These are phyloP conservation scores for Chaetura pelagica DNA, from an alignment of 2,113 vertebrate species.

Conservation along the genomic window DNA sequence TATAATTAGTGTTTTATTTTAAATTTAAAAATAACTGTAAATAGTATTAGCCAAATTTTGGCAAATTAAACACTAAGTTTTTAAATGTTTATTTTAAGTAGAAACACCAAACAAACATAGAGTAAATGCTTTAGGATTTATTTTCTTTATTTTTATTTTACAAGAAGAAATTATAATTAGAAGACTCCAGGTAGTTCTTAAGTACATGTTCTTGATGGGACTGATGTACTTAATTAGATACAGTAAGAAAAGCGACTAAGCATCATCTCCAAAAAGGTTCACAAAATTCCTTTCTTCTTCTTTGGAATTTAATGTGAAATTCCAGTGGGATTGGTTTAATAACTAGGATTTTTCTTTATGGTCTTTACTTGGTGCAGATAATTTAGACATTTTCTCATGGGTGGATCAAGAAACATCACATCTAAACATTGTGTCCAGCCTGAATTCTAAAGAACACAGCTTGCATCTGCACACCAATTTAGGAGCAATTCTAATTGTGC, in stretches of 20 bases:
- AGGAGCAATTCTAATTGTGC: background rate
- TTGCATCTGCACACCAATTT: background rate
- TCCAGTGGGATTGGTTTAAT: background rate
- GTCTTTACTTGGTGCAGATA: background rate
- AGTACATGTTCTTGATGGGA: background rate
- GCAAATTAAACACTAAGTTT: background rate
- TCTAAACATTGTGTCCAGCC: background rate
- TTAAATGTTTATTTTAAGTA: background rate
- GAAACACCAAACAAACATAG: background rate
- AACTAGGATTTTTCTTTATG: background rate
- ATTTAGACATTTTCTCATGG: background rate
- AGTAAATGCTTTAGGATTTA: background rate
- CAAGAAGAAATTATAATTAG: background rate
- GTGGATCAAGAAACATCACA: background rate
- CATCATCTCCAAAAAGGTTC: conserved; percentile 42
- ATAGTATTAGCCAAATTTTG: background rate
- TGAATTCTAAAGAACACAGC: background rate
- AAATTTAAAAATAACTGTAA: background rate
- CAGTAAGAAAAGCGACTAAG: background rate
- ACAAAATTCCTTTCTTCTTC: conserved; percentile 36
- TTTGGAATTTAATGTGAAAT: conserved; percentile 48
- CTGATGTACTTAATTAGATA: background rate
- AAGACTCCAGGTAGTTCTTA: background rate
- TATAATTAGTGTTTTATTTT: background rate
- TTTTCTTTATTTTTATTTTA: background rate